Base-by-base conservation (phyloP, 2,888 invertebrate species). In the Pseudococcus jackbeardsleyi region DNA sequence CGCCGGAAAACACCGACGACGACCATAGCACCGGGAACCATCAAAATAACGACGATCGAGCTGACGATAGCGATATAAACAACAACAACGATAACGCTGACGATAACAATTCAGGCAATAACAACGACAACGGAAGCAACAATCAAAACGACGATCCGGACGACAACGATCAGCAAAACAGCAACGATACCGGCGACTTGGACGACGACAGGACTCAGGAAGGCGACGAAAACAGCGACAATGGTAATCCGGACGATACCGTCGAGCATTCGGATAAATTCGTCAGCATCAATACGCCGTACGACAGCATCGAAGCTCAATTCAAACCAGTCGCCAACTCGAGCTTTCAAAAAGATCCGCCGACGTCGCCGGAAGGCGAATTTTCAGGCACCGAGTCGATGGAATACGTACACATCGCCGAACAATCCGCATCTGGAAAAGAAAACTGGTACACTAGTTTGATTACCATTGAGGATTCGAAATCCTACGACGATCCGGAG, bases 381-480 rank as follows among this genome's bases (percentile, higher is more conserved):
- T 91, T 91, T 90, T 90, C 91, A 86, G 90, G 91, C 39, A 90
- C 91, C 68, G 91, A 91, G 89, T 90, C 90, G 89, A 91, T 91
- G 91, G 90, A 90, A 89, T 90, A 89, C 12, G 89, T 90, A 89
- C 89, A 90, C 46, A 77, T 89, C 11, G 89, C 89, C 64, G 90
- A 90, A 2, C 50, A 88, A 11, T 39, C 39, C 8, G 0, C 33
- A 5, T 19, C 39, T 39, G 19, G n/a, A 15, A 39, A 79, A 15
- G 88, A 88, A 59, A 86, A 86, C 33, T 92, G 95, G 92, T 96
- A 96, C 92, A 96, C 95, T 91, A 96, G 96, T 93, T 94, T 96
- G 93, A 95, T 96, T 92, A 96, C 96, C 96, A 96, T 96, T 93
- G 96, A 82, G 15, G 46, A 82, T 82, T 82, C 96, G 91, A 96